A percentile compares a stretch with the other conserved stretches of the same genome.
These are phyloP conservation scores for Apis laboriosa DNA, from an alignment of 1,140 invertebrate species.

Conservation along the genomic window DNA sequence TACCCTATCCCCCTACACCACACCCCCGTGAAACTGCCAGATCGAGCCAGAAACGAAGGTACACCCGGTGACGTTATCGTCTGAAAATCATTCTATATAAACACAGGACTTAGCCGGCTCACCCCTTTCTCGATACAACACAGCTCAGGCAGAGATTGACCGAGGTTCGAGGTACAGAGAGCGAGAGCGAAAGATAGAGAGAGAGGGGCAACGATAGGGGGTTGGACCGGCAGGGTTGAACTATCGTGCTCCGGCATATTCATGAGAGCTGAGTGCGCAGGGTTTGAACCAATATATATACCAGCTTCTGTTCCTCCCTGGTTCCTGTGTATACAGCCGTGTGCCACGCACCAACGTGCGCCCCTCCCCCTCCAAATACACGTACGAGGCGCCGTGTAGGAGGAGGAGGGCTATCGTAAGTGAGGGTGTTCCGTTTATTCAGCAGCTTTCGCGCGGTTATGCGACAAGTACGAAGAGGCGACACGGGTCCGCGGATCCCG, in stretches of 20 bases:
- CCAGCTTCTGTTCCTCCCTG: slow-evolving; percentile 43
- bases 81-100: slow-evolving; percentile 68
- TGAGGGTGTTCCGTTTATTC: slow-evolving; percentile 68
- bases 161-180: slow-evolving; percentile 52
- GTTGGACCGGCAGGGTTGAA: slow-evolving; percentile 58
- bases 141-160: slow-evolving; percentile 67
- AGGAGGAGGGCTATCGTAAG: slow-evolving; percentile 49
- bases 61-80: slow-evolving; percentile 58
- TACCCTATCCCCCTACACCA: slow-evolving; percentile 15
- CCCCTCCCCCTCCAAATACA: slow-evolving; percentile 8
- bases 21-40: slow-evolving; percentile 21
- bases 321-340: slow-evolving; percentile 45
- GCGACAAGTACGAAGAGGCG: slow-evolving; percentile 55
- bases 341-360: slow-evolving; percentile 44
- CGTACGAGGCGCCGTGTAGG: slow-evolving; percentile 11
- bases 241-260: slow-evolving; percentile 75
- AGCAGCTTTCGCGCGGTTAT: slow-evolving; percentile 64
- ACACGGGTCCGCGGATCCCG: slow-evolving; percentile 16
- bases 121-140: slow-evolving; percentile 70
- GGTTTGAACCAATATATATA: slow-evolving; percentile 74
- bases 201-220: background rate
- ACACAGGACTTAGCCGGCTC: slow-evolving; percentile 60
- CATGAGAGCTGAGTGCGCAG: slow-evolving; percentile 76
- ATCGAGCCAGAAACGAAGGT: slow-evolving; percentile 57
- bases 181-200: too few species aligned